Percentiles rank a stretch among this genome's conserved stretches.
Conservation (phyloP, 2,888 invertebrate genomes). For the Drosophila neotestacea region DNA sequence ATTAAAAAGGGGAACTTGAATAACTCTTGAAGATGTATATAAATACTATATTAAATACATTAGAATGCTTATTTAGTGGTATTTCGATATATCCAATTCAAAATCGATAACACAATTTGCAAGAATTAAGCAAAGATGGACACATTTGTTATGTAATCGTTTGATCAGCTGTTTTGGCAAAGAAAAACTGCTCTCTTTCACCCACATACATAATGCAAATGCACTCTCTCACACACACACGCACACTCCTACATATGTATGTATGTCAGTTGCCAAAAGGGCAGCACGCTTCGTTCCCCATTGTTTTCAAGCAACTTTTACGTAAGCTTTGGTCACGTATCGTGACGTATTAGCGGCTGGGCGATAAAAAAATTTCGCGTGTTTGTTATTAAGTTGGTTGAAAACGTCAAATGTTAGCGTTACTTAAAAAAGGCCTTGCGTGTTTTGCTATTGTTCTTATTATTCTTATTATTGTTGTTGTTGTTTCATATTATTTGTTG, state of each 20-base stretch:
- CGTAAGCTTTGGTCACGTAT: conserved; percentile 65
- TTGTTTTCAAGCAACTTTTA: conserved; percentile 46
- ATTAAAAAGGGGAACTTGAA: conserved; percentile 6
- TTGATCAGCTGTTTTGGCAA: conserved; percentile 48
- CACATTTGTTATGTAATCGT: conserved; percentile 27
- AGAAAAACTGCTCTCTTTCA: conserved; percentile 4
- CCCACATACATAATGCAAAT: not conserved
- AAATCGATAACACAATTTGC: conserved; percentile 16
- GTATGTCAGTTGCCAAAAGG: conserved; percentile 41
- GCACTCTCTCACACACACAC: not conserved
- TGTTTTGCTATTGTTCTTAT: conserved; percentile 16
- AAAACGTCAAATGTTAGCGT: conserved; percentile 31
- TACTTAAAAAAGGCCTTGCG: conserved; percentile 34
- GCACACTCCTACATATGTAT: not conserved
- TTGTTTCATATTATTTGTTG: not conserved
- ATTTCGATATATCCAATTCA: not conserved
- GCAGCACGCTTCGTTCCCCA: conserved; percentile 27
- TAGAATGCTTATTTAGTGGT: conserved; percentile 16
- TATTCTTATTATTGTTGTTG: not conserved
- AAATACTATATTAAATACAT: not conserved
- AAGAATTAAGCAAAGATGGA: not conserved
- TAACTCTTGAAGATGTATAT: conserved; percentile 3
- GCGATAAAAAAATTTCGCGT: conserved; percentile 76
- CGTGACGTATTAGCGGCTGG: conserved; percentile 72
- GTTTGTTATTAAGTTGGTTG: conserved; percentile 59